Percentiles rank a stretch among this genome's conserved stretches.
These are phyloP conservation scores for Pteromalus puparum DNA, from an alignment of 1,140 invertebrate species.

Conservation along the genomic window DNA sequence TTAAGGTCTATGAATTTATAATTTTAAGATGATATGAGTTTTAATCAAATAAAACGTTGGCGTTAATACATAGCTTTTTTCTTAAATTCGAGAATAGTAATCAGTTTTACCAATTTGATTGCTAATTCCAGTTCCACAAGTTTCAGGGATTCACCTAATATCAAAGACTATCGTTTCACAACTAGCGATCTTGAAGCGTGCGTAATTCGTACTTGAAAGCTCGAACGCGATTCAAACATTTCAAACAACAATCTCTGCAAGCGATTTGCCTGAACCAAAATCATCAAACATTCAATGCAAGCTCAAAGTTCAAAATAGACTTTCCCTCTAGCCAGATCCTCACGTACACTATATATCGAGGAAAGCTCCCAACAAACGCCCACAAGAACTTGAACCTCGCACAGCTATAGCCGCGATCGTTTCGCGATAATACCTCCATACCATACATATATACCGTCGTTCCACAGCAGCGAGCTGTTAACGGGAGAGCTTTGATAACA, in stretches of 20 bases:
- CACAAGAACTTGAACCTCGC: not conserved
- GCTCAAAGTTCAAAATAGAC: not conserved
- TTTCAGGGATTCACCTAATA: not conserved
- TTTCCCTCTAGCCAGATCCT: not conserved
- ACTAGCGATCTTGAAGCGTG: too few relatives aligned
- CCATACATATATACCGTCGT: not conserved
- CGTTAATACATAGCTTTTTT: too few relatives aligned
- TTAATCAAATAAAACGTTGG: too few relatives aligned
- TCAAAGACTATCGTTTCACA: too few relatives aligned
- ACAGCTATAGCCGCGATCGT: not conserved
- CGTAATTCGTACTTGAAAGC: too few relatives aligned
- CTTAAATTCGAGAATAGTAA: too few relatives aligned
- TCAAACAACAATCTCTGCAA: too few relatives aligned
- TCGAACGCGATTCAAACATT: too few relatives aligned
- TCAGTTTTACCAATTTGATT: too few relatives aligned
- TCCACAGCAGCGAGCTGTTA: not conserved
- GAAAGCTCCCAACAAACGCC: not conserved
- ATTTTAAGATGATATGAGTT: too few relatives aligned
- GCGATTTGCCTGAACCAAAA: not conserved
- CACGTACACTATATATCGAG: not conserved
- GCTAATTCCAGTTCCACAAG: not conserved
- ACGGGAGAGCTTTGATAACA: slow-evolving; percentile 19
- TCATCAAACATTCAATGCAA: not conserved
- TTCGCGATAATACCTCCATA: not conserved
- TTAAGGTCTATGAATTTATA: too few relatives aligned